Evolutionary conservation across 2,888 invertebrate genomes (phyloP), one percentile per base, ranked within the genome.

Genomic region (Branchinecta sandiegonensis): DNA sequence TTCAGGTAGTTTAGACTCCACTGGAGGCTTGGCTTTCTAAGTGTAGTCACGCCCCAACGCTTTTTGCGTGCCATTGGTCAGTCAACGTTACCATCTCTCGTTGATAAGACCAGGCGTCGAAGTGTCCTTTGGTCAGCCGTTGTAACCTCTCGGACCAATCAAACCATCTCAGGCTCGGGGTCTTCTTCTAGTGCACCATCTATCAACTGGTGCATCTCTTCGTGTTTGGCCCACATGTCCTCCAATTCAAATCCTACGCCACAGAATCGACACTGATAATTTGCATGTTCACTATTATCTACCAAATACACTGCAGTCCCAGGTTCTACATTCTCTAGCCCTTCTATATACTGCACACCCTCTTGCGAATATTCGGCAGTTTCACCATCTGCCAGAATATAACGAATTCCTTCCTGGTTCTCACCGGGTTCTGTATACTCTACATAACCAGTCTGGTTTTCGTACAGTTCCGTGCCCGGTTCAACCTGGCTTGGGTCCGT

Each of bases 181-280:
- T 37, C 37, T 37, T 37, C 37, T 37, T 37, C 37, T 37, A 37
- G 56, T 8, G 56, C 56, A 56, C 56, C 17, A n/a, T 56, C 56
- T 17, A 56, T 10, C 56, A n/a, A 17, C 17, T 56, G 56, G 17
- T 56, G 56, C 56, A 56, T 56, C 56, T 56, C 56, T 17, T 14
- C 56, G 17, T 56, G 56, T 56, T 56, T 56, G n/a, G 56, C 17
- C n/a, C 56, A 56, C 14, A 14, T 17, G 17, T 17, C 17, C 56
- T 56, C 56, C n/a, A 17, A 56, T 14, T 14, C 56, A 56, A 56
- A 56, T 8, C 56, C 56, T 56, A 56, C n/a, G 56, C 56, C 56
- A 56, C 56, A 56, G 8, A 56, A 14, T 56, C 17, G 14, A 56
- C 56, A 56, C 9, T 56, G 56, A 56, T 14, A 56, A 17, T 8